Conservation (phyloP, 1,140 invertebrate genomes). For the Macrostomum lignano region DNA sequence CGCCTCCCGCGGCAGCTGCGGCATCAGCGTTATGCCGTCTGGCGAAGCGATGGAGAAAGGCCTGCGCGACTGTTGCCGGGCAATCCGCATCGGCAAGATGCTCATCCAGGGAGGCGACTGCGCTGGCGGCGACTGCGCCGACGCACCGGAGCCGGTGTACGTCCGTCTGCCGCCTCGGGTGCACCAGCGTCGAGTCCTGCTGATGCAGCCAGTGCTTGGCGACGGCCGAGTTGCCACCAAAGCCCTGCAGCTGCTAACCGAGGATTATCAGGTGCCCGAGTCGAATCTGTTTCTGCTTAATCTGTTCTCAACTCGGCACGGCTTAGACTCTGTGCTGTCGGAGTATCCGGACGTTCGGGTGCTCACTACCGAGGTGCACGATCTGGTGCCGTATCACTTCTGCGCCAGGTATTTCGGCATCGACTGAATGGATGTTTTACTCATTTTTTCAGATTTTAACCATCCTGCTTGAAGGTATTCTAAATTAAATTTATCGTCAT, state of each 20-base stretch:
- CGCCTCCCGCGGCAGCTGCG: constrained; percentile 82
- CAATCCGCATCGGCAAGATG: constrained; percentile 80
- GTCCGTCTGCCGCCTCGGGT: constrained; percentile 90
- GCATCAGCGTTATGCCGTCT: constrained; percentile 70
- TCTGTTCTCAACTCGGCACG: constrained; percentile 64
- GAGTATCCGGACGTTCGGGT: constrained; percentile 67
- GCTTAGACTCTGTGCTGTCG: constrained; percentile 9
- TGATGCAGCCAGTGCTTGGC: constrained; percentile 96
- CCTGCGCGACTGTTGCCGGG: constrained; percentile 74
- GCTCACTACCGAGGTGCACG: constrained; percentile 69
- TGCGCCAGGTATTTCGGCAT: constrained; percentile 94
- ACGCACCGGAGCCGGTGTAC: constrained; percentile 46
- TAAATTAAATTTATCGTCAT: too few species aligned
- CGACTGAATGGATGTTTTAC: constrained; percentile 37
- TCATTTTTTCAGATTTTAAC: not conserved
- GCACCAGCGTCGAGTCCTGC: constrained; percentile 48
- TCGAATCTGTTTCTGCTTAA: constrained; percentile 76
- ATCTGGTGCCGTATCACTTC: constrained; percentile 83
- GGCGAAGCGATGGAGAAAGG: constrained; percentile 92
- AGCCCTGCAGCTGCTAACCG: constrained; percentile 57
- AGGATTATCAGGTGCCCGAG: constrained; percentile 66
- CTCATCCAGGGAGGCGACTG: constrained; percentile 80
- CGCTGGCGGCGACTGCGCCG: constrained; percentile 51
- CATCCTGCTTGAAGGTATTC: too few species aligned
- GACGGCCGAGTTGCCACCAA: constrained; percentile 69